Percentiles rank a stretch among this genome's conserved stretches.
phyloP scores from a whole-genome alignment of 1,140 invertebrate species.

The Gonioctena quinquepunctata region DNA sequence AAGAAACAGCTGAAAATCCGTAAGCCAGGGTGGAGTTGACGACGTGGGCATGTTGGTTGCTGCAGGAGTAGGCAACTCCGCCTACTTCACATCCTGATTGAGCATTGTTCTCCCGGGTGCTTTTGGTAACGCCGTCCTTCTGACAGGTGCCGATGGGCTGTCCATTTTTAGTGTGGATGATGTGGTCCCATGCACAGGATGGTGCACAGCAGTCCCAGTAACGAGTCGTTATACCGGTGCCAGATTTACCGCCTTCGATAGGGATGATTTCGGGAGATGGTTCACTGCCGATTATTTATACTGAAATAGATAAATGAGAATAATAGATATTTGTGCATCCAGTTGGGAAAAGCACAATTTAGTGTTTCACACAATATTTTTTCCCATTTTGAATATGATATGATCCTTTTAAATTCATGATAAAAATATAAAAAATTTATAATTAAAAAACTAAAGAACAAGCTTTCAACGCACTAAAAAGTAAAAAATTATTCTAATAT shows the following conservation, averaged over 20 bases:
- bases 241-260: conserved; percentile 15
- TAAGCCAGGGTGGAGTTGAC: conserved; percentile 22
- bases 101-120: conserved; percentile 5
- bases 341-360: no score
- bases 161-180: conserved; percentile 8
- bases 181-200: conserved; percentile 20
- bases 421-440: no score
- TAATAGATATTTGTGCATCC: no score
- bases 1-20: conserved; percentile 30
- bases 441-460: no score
- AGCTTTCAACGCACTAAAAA: no score
- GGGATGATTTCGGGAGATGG: conserved; percentile 12
- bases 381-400: no score
- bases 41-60: conserved; percentile 22
- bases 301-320: no score
- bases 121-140: conserved; percentile 15
- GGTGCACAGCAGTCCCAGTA: conserved; percentile 28
- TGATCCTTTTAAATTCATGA: no score
- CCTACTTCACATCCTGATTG: conserved; percentile 14
- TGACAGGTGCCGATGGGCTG: conserved; percentile 24
- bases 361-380: no score
- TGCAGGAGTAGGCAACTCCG: conserved; percentile 26
- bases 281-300: not conserved
- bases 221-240: conserved; percentile 20
- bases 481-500: no score